Evolutionary conservation across 2,888 invertebrate species (phyloP).

Genomic region (Helicoverpa assulta): DNA sequence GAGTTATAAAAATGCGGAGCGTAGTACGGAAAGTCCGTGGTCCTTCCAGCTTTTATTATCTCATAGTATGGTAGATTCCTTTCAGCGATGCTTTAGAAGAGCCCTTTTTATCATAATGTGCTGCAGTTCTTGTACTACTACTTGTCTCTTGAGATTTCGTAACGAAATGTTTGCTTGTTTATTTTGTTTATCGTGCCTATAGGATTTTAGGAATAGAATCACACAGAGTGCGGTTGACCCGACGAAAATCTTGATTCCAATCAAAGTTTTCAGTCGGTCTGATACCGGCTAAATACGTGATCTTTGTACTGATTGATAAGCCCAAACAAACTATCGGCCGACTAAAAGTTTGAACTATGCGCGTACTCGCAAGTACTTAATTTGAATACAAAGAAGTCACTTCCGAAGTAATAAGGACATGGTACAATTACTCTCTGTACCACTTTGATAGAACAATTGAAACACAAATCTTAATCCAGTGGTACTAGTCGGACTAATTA

Average conservation of each 20-base stretch:
- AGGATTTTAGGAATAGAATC: conserved; percentile 1
- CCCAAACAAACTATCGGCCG: no score
- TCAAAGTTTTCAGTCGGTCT: no score
- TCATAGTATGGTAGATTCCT: conserved; percentile 55
- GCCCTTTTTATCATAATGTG: conserved; percentile 64
- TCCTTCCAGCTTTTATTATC: conserved; percentile 69
- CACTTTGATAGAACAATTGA: background rate
- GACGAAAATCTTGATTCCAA: no score
- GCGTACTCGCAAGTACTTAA: no score
- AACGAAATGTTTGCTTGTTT: conserved; percentile 45
- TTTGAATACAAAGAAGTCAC: no score
- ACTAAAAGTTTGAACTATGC: no score
- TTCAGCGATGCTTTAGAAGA: conserved; percentile 48
- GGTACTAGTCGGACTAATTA: background rate
- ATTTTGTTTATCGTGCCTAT: conserved; percentile 31
- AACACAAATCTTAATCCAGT: background rate
- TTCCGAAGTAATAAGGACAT: no score
- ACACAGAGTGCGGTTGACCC: no score
- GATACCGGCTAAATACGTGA: no score
- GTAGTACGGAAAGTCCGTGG: conserved; percentile 64
- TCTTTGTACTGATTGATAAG: no score
- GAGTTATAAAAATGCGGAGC: conserved; percentile 71
- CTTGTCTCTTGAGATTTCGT: conserved; percentile 32
- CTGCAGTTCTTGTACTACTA: conserved; percentile 51
- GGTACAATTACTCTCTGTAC: no score